Conservation (phyloP, 2,797 vertebrate species). For the Glossophaga mutica region DNA sequence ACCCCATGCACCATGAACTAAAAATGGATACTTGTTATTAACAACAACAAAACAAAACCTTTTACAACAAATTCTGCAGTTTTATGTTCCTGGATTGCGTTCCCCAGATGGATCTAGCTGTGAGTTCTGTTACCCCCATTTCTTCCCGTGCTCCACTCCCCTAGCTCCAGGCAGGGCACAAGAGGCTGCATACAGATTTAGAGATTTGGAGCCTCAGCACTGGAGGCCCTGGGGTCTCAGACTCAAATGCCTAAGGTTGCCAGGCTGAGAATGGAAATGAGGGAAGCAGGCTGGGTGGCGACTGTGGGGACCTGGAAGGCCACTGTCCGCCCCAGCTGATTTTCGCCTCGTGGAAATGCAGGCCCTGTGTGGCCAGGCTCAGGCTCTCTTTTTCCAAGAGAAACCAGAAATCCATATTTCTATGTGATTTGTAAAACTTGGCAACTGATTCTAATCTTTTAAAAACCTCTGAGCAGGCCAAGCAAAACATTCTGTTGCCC, state of each 20-base stretch:
- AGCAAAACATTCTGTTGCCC: not conserved
- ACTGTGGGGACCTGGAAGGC: not conserved
- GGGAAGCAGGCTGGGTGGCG: not conserved
- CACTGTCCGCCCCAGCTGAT: not conserved
- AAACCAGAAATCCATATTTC: slow-evolving; percentile 1
- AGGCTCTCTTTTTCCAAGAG: not conserved
- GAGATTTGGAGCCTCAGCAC: not conserved
- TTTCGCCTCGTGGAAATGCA: not conserved
- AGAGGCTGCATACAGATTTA: not conserved
- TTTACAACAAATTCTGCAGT: not conserved
- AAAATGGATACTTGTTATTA: not conserved
- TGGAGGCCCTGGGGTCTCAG: not conserved
- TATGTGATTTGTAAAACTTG: not conserved
- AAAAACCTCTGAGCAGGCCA: not conserved
- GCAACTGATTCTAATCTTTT: not conserved
- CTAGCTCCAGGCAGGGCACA: not conserved
- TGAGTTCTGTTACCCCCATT: not conserved
- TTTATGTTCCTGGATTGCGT: not conserved
- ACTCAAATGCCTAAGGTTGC: no score
- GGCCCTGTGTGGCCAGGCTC: not conserved
- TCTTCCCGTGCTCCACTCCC: not conserved
- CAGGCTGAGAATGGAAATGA: not conserved
- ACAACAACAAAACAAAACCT: not conserved
- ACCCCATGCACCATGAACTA: not conserved
- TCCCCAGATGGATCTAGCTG: not conserved